Conservation (phyloP, 2,113 vertebrate genomes). For the Laticauda laticaudata region DNA sequence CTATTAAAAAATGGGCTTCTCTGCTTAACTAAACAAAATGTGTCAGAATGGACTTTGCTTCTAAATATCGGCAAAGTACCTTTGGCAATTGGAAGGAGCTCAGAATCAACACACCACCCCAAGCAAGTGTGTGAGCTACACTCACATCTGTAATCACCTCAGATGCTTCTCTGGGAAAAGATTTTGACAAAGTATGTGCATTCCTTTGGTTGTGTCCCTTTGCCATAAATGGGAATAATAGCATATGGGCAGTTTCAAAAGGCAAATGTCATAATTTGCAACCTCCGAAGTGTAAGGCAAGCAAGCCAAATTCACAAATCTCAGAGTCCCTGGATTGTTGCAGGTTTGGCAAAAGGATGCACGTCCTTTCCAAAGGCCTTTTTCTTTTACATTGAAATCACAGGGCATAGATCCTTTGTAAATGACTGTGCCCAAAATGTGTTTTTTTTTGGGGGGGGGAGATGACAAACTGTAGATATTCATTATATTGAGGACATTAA, state of each 20-base stretch:
- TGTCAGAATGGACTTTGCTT: conserved; percentile 74
- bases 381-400: conserved; percentile 35
- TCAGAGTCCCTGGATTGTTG: neutral
- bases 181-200: conserved; percentile 3
- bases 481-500: conserved; percentile 12
- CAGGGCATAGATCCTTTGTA: conserved; percentile 16
- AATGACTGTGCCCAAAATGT: neutral
- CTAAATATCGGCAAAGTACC: conserved; percentile 70
- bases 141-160: conserved; percentile 59
- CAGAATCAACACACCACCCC: conserved; percentile 45
- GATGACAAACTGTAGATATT: conserved; percentile 23
- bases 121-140: conserved; percentile 48
- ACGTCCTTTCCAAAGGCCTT: neutral
- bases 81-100: conserved; percentile 64
- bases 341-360: conserved; percentile 10
- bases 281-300: conserved; percentile 18
- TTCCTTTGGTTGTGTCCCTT: conserved; percentile 43
- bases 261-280: neutral
- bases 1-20: conserved; percentile 77
- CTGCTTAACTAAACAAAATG: conserved; percentile 78
- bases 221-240: conserved; percentile 41
- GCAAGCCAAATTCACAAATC: conserved; percentile 32
- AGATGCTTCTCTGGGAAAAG: conserved; percentile 24
- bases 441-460: neutral
- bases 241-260: conserved; percentile 7